Conservation (phyloP, 2,113 vertebrate genomes). For the Dolichotis patagonum region DNA sequence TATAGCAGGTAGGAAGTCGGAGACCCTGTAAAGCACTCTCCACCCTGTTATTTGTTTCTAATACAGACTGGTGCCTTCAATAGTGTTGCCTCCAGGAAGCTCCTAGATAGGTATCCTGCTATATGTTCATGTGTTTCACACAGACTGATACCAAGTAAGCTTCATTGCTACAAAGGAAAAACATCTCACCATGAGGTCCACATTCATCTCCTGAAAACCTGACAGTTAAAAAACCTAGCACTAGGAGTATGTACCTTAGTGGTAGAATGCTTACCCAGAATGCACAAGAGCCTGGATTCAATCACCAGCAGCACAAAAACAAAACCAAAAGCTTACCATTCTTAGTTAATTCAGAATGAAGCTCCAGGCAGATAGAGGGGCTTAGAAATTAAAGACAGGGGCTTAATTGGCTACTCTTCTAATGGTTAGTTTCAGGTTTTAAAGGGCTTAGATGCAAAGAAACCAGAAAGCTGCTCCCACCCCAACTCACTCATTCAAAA, state of each 20-base stretch:
- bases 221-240: background rate
- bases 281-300: background rate
- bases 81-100: background rate
- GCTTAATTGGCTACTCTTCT: background rate
- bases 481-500: background rate
- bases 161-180: background rate
- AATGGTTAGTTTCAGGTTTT: background rate
- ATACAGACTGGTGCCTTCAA: background rate
- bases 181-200: background rate
- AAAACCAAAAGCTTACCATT: background rate
- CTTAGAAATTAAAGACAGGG: constrained; percentile 18
- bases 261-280: background rate
- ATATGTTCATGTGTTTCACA: background rate
- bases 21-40: background rate
- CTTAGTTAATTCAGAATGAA: background rate
- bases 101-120: background rate
- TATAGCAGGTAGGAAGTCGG: background rate
- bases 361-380: background rate
- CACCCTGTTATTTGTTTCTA: background rate
- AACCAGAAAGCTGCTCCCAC: background rate
- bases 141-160: background rate
- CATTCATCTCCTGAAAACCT: background rate
- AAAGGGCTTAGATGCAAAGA: background rate
- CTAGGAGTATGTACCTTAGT: background rate
- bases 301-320: background rate